A percentile compares a stretch with the other conserved stretches of the same genome.
Conservation (phyloP, 1,140 invertebrate genomes). For the Apocrypta bakeri region DNA sequence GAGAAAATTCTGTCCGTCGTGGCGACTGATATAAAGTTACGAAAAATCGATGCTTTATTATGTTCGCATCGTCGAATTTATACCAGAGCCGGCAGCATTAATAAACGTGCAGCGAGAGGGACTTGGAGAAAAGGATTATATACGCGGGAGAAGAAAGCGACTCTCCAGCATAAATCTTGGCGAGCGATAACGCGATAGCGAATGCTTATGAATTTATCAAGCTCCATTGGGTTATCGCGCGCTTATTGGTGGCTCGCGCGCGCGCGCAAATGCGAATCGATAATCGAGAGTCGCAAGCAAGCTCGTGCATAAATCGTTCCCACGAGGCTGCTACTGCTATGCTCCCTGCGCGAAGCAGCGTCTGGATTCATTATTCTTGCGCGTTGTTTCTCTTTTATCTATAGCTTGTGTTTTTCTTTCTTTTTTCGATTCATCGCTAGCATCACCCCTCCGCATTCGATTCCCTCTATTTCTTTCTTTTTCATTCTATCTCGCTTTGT, state of each 20-base stretch:
- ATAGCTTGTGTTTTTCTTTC: background rate
- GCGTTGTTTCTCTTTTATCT: background rate
- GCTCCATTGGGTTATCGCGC: conserved; percentile 24
- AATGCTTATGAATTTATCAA: conserved; percentile 42
- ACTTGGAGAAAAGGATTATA: conserved; percentile 33
- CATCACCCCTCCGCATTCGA: background rate
- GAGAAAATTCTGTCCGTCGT: background rate
- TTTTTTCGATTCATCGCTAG: background rate
- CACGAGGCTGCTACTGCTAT: background rate
- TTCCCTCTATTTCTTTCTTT: background rate
- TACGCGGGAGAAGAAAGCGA: background rate
- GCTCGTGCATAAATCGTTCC: conserved; percentile 7
- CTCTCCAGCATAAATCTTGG: conserved; percentile 19
- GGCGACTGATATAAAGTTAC: conserved; percentile 42
- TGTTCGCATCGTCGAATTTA: conserved; percentile 43
- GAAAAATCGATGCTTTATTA: conserved; percentile 48
- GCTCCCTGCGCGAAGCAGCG: no score
- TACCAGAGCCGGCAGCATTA: conserved; percentile 29
- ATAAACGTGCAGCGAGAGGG: conserved; percentile 18
- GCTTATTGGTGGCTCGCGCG: conserved; percentile 23
- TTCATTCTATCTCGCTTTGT: background rate
- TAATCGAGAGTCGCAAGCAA: conserved; percentile 14
- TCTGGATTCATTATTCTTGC: background rate
- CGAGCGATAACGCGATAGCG: conserved; percentile 5
- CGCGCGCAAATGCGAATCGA: conserved; percentile 24